Evolutionary conservation across 2,797 vertebrate species (phyloP), one percentile per base, ranked within the genome.

Genomic region (Tenualosa thibaudeaui): DNA sequence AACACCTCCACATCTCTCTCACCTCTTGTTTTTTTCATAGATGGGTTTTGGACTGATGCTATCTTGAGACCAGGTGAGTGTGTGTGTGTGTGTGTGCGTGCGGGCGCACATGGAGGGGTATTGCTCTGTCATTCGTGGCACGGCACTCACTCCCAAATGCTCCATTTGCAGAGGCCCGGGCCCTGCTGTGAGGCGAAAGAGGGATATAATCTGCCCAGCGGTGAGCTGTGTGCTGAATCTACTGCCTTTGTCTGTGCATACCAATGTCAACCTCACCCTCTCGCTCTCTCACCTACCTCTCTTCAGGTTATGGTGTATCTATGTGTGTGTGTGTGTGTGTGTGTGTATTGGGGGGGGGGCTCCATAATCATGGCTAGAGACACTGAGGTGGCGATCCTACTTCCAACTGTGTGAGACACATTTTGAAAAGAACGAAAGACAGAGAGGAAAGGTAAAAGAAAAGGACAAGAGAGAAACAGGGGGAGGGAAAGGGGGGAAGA

Each of bases 161-260:
- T 92, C 90, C 90, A 90, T 93, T 94, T 92, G 91, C 85, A 90
- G 91, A 90, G 90, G 91, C 90, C 91, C 43, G 71, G 71, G 71
- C 19, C 71, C 71, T 78, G 40, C 71, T 78, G 71, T 43, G 71
- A 78, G 71, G 71, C 71, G 71, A 78, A 78, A 78, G 71, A 78
- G 71, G 71, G 71, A 78, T 78, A 78, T 78, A 78, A 78, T 78
- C 71, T 78, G 71, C 71, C 71, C 71, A 78, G 71, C 71, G 71
- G 71, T 78, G 71, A 78, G 71, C 71, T 78, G 71, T 78, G 71
- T 46, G 71, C 71, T 22, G 71, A 78, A 46, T 78, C 71, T 78
- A 78, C 37, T 37, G 71, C 71, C 71, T 78, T 78, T 78, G 71
- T 46, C 71, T 78, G 71, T 78, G 71, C 71, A 78, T 78, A 78